A percentile compares a stretch with the other conserved stretches of the same genome.
phyloP scores from a whole-genome alignment of 2,797 vertebrate species.

The Aselliscus stoliczkanus region DNA sequence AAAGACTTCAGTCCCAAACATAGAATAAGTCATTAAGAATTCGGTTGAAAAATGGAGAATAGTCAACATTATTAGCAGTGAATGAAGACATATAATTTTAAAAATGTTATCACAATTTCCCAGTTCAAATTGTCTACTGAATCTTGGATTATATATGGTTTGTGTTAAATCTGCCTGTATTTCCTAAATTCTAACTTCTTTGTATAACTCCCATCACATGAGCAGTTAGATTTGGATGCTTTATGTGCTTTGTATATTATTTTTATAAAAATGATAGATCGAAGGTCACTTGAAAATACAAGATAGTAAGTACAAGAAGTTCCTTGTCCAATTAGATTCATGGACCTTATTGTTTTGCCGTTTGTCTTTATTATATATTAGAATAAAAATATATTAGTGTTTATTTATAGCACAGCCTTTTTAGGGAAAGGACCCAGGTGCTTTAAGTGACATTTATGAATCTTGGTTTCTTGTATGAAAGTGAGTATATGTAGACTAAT shows the following conservation, averaged over 20 bases:
- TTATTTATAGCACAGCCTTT: slow-evolving; percentile 55
- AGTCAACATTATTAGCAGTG: not conserved
- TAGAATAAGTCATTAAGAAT: not conserved
- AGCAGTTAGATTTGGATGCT: not conserved
- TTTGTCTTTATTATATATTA: slow-evolving; percentile 17
- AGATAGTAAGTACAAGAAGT: not conserved
- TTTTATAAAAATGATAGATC: not conserved
- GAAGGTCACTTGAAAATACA: not conserved
- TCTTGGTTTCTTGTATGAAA: slow-evolving; percentile 67
- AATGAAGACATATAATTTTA: slow-evolving; percentile 3
- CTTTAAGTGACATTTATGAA: slow-evolving; percentile 54
- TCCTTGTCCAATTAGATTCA: not conserved
- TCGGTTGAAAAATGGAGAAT: not conserved
- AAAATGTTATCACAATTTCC: not conserved
- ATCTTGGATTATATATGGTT: not conserved
- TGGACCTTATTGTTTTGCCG: not conserved
- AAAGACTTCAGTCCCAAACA: not conserved
- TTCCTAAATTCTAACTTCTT: not conserved
- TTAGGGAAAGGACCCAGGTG: slow-evolving; percentile 48
- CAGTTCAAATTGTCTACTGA: not conserved
- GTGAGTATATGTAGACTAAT: slow-evolving; percentile 68
- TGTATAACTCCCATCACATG: not conserved
- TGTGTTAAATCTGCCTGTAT: slow-evolving; percentile 1
- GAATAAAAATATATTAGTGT: slow-evolving; percentile 2
- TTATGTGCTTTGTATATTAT: not conserved